Base-by-base conservation (phyloP, 2,888 invertebrate species). In the Tinea trinotella region DNA sequence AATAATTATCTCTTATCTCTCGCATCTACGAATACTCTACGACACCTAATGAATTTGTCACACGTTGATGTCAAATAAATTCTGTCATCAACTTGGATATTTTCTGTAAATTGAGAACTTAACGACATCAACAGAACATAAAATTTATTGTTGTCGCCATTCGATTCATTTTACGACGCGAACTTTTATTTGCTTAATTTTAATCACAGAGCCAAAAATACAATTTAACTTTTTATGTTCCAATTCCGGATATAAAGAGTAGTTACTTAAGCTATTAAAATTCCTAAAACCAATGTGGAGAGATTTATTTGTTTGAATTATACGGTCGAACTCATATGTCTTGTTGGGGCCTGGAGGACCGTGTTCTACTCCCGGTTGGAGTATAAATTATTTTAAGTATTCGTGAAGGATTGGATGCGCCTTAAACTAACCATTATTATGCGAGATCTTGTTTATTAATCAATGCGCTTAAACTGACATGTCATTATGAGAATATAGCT, bases 51-150 rank as follows among this genome's bases (percentile, higher is more conserved):
- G 70, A 74, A 71, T 77, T 69, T 74, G 70, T 74, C 65, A 65
- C 64, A 60, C 7, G 12, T 9, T 64, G 64, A 62, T 62, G 68
- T 66, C 66, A 71, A 76, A 76, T 76, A 75, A 74, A 63, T 60
- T 53, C 69, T 73, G 78, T 80, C 82, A 69, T 64, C 74, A 60
- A 60, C 59, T 72, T 77, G 74, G 64, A 69, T 74, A 76, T 69
- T 76, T 67, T 64, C 62, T 69, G 78, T 79, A 81, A 80, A 80
- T 79, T 67, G 67, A 63, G 58, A 57, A 65, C 64, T 74, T 80
- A 79, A 80, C 75, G 76, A 71, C 67, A 69, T 72, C 24, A 50
- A 24, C 24, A 13, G 24, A 7, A 24, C 50, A 48, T 24, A 50
- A 50, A 22, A 50, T 50, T 50, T 50, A 24, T 50, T 24, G 24